A percentile compares a stretch with the other conserved stretches of the same genome.
These are phyloP conservation scores for Strix occidentalis DNA, from an alignment of 2,797 vertebrate genomes.

Conservation along the genomic window DNA sequence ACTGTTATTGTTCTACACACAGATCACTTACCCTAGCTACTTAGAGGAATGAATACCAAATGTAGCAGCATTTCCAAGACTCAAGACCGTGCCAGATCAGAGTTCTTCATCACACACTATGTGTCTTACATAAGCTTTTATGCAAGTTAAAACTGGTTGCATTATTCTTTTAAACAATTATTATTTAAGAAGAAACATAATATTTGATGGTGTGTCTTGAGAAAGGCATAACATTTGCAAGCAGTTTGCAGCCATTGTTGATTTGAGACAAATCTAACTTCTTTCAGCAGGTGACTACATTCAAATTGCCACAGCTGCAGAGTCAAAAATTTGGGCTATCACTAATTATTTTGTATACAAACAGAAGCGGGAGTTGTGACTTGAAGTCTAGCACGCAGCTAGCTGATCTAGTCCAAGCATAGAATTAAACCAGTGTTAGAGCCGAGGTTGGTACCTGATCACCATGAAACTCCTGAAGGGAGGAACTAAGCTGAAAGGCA, in stretches of 20 bases:
- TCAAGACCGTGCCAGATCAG: not conserved
- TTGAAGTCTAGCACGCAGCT: not conserved
- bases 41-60: not conserved
- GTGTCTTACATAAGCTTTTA: not conserved
- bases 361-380: not conserved
- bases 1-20: not conserved
- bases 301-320: not conserved
- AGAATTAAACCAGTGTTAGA: not conserved
- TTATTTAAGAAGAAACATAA: not conserved
- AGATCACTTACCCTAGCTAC: not conserved
- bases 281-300: not conserved
- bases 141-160: not conserved
- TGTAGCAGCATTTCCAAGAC: not conserved
- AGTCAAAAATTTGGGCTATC: not conserved
- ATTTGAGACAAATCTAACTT: not conserved
- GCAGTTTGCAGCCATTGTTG: not conserved
- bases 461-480: not conserved
- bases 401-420: not conserved
- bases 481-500: not conserved
- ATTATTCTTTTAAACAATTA: not conserved
- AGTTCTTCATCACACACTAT: not conserved
- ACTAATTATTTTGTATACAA: not conserved
- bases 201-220: not conserved
- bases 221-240: not conserved
- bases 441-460: not conserved